These are phyloP conservation scores for Minunthozetes semirufus DNA, from an alignment of 2,888 invertebrate genomes.

Conservation along the genomic window DNA sequence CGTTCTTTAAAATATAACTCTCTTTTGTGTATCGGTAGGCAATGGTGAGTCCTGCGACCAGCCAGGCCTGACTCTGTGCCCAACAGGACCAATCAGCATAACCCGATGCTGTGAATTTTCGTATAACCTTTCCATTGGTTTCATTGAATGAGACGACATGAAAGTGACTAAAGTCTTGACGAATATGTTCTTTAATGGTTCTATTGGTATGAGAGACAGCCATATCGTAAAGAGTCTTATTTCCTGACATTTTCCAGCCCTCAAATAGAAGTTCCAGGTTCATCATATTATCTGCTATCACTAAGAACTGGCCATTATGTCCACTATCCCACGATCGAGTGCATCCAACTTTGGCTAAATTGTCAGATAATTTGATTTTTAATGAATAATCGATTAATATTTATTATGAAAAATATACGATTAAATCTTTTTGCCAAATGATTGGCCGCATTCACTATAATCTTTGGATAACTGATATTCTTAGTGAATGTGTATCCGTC, in stretches of 20 bases:
- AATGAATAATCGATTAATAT: background rate
- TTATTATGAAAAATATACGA: background rate
- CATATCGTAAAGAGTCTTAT: conserved; percentile 8
- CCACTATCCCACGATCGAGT: conserved; percentile 6
- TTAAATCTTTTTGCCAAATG: conserved; percentile 7
- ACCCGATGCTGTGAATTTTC: background rate
- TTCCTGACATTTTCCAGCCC: background rate
- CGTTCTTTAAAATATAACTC: background rate
- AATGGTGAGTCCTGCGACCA: conserved; percentile 5
- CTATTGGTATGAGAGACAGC: conserved; percentile 3
- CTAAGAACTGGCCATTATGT: background rate
- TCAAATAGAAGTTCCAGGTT: background rate
- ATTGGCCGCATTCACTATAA: conserved; percentile 1
- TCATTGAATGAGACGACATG: conserved; percentile 5
- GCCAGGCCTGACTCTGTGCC: conserved; percentile 26
- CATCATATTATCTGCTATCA: conserved; percentile 26
- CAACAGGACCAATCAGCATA: conserved; percentile 24
- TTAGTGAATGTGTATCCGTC: background rate
- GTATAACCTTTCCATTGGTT: background rate
- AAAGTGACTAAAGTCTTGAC: background rate
- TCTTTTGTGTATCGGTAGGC: conserved; percentile 4
- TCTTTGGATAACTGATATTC: conserved; percentile 9
- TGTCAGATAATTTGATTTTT: background rate
- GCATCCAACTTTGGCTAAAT: conserved; percentile 11
- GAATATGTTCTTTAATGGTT: conserved; percentile 5